Evolutionary conservation across 2,113 vertebrate genomes (phyloP).

Genomic region (Actinemys pallida): DNA sequence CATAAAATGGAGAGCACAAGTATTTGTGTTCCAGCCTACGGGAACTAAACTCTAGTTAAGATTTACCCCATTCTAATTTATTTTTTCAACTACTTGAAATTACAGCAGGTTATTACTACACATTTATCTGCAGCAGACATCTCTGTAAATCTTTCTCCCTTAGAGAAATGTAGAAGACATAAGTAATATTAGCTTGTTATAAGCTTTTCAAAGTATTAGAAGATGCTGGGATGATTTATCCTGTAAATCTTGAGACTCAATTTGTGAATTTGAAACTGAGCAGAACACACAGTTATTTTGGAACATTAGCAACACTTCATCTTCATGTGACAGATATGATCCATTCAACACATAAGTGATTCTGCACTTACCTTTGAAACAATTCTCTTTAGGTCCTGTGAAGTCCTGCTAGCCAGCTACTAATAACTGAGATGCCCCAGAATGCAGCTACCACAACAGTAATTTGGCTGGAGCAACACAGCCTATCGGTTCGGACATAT

Average conservation of each 20-base stretch:
- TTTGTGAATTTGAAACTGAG: fast-evolving
- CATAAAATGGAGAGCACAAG: not conserved
- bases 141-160: fast-evolving
- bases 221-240: fast-evolving
- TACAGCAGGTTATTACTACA: fast-evolving
- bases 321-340: fast-evolving
- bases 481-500: not conserved
- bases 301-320: fast-evolving
- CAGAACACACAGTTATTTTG: fast-evolving
- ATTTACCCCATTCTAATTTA: not conserved
- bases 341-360: not conserved
- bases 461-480: not conserved
- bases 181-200: fast-evolving
- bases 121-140: fast-evolving
- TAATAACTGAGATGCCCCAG: fast-evolving
- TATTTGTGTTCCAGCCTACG: not conserved
- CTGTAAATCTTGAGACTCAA: not conserved
- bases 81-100: fast-evolving
- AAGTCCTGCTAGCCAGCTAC: fast-evolving
- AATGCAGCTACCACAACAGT: fast-evolving
- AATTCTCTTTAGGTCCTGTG: fast-evolving
- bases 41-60: not conserved
- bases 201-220: not conserved
- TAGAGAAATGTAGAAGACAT: not conserved
- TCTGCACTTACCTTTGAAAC: not conserved